Evolutionary conservation across 2,113 vertebrate species (phyloP).

Genomic region (Eudyptes chrysolophus): DNA sequence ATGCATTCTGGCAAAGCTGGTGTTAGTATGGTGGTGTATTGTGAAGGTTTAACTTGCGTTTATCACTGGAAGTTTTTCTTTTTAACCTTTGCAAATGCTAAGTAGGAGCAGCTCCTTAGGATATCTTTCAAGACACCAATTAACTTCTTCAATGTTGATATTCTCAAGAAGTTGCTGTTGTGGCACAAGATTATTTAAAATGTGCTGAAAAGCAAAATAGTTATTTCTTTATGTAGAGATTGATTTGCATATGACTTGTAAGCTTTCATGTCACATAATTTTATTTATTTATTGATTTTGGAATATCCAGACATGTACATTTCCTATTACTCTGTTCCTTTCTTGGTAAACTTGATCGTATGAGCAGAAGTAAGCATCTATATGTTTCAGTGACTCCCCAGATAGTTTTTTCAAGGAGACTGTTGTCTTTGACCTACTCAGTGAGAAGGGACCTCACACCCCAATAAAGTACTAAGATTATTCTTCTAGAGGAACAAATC

Average conservation of each 20-base stretch:
- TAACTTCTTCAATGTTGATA: neutral
- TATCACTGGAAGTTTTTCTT: neutral
- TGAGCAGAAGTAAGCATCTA: neutral
- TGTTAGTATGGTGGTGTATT: neutral
- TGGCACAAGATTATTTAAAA: neutral
- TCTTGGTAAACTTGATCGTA: neutral
- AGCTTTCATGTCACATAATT: neutral
- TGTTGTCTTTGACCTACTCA: neutral
- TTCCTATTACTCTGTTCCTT: neutral
- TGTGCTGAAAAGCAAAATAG: neutral
- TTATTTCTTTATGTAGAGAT: neutral
- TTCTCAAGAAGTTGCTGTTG: conserved; percentile 8
- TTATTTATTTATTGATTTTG: neutral
- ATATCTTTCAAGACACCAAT: neutral
- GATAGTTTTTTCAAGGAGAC: neutral
- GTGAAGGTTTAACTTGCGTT: neutral
- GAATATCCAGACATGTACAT: neutral
- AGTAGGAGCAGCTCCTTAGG: neutral
- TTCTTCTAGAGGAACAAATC: neutral
- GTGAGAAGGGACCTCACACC: neutral
- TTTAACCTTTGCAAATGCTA: conserved; percentile 3
- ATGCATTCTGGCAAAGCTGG: neutral
- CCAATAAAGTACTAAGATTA: neutral
- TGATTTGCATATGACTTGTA: neutral
- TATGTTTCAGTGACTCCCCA: neutral